Evolutionary conservation across 2,888 invertebrate genomes (phyloP), one percentile per base, ranked within the genome.

Genomic region (Azorinus chamasolen): DNA sequence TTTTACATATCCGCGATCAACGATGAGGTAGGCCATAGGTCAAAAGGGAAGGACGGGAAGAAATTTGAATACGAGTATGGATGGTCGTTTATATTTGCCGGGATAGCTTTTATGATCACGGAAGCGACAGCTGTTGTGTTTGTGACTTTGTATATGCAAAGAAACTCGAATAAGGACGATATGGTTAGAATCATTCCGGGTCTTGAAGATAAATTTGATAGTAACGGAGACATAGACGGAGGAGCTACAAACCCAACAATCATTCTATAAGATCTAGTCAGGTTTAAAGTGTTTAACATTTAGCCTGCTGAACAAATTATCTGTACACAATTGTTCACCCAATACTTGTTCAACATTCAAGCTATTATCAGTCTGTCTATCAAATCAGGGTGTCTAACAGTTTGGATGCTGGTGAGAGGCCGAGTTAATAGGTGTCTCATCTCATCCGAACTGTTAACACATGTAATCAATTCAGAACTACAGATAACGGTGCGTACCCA

Each of bases 81-180:
- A 18, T 92, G 91, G 92, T 92, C 92, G 5, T 92, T 92, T 76
- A 89, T 89, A 80, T 91, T 89, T 51, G 91, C 90, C 27, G 92
- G 91, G 2, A 83, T 89, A 18, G 88, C 91, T 5, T 92, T 92
- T 75, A 84, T 92, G 46, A 83, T 86, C 41, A 84, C 90, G 12
- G 90, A 91, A 85, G 69, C 88, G 16, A 89, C 91, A 6, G 90
- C 92, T 2, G 91, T 92, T 6, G 85, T 90, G 27, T 86, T 88
- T 63, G 88, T 92, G 46, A 89, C 91, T 1, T 79, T 91, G 25
- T 92, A 90, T 83, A 86, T 92, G 61, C 85, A 87, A 74, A 78
- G 90, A 59, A 86, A 89, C 73, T 65, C 86, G 6, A 85, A 83
- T n/a, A 76, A 82, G 37, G 86, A 87, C 50, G 89, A 89, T 53